A percentile compares a stretch with the other conserved stretches of the same genome.
These are phyloP conservation scores for Amblyjoppa fuscipennis DNA, from an alignment of 2,888 invertebrate species.

Conservation along the genomic window DNA sequence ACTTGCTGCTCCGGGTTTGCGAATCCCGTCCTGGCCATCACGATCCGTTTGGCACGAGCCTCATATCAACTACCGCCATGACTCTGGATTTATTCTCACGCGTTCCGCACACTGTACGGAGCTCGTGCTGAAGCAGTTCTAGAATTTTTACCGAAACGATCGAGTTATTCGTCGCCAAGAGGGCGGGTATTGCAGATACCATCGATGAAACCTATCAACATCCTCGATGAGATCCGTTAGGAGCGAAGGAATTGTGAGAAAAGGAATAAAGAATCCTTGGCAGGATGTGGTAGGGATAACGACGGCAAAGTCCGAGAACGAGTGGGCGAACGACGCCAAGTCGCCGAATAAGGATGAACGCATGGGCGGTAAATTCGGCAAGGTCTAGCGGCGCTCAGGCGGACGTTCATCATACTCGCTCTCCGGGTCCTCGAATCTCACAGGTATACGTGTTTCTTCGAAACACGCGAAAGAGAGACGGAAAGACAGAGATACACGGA, in stretches of 20 bases:
- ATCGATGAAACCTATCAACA: conserved; percentile 5
- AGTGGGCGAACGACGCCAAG: conserved; percentile 54
- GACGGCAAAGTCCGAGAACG: conserved; percentile 10
- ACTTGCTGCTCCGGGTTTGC: conserved; percentile 13
- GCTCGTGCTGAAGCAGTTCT: not conserved
- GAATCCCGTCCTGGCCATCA: conserved; percentile 9
- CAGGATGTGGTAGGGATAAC: conserved; percentile 9
- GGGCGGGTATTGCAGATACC: not conserved
- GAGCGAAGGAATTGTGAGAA: not conserved
- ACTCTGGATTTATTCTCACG: conserved; percentile 41
- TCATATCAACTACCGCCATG: conserved; percentile 38
- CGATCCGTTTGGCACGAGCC: conserved; percentile 49
- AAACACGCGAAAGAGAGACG: conserved; percentile 23
- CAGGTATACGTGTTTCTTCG: conserved; percentile 14
- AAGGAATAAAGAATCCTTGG: not conserved
- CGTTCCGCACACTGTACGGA: not conserved
- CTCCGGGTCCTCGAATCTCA: conserved; percentile 25
- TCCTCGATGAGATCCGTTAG: not conserved
- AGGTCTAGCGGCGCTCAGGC: conserved; percentile 32
- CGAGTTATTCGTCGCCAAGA: conserved; percentile 8
- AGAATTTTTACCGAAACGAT: not conserved
- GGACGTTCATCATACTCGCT: conserved; percentile 36
- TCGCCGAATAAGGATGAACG: conserved; percentile 64
- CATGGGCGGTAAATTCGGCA: conserved; percentile 60
- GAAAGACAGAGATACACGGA: conserved; percentile 34